Evolutionary conservation across 2,113 vertebrate species (phyloP).

Genomic region (Rhea americana): DNA sequence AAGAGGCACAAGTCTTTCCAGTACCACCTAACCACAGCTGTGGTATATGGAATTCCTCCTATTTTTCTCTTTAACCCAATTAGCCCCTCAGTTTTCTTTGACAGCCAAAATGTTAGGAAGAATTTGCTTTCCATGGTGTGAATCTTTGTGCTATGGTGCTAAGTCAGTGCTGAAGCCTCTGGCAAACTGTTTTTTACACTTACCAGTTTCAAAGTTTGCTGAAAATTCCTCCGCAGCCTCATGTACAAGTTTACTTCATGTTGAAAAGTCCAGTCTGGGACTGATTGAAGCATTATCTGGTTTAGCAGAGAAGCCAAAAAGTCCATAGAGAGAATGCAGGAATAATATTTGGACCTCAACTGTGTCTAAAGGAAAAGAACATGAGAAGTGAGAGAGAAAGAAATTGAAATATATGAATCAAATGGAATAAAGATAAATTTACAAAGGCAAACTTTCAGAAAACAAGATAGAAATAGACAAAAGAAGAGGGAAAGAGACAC

Average conservation of each 20-base stretch:
- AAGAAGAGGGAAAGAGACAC: not conserved
- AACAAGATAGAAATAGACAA: not conserved
- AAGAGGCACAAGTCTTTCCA: not conserved
- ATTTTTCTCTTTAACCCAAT: conserved; percentile 32
- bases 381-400: not conserved
- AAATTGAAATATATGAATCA: not conserved
- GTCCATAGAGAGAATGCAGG: not conserved
- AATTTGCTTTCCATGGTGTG: conserved; percentile 28
- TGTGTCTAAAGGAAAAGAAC: not conserved
- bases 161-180: not conserved
- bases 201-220: not conserved
- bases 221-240: not conserved
- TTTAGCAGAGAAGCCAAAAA: not conserved
- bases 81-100: conserved; percentile 56
- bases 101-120: conserved; percentile 41
- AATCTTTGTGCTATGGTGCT: conserved; percentile 6
- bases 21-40: not conserved
- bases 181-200: not conserved
- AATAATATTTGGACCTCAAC: not conserved
- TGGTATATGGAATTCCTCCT: not conserved
- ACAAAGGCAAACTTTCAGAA: not conserved
- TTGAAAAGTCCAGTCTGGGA: conserved; percentile 21
- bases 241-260: not conserved
- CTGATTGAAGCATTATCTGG: not conserved
- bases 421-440: not conserved